A percentile compares a stretch with the other conserved stretches of the same genome.
These are phyloP conservation scores for Steromphala cineraria DNA, from an alignment of 2,888 invertebrate genomes.

Conservation along the genomic window DNA sequence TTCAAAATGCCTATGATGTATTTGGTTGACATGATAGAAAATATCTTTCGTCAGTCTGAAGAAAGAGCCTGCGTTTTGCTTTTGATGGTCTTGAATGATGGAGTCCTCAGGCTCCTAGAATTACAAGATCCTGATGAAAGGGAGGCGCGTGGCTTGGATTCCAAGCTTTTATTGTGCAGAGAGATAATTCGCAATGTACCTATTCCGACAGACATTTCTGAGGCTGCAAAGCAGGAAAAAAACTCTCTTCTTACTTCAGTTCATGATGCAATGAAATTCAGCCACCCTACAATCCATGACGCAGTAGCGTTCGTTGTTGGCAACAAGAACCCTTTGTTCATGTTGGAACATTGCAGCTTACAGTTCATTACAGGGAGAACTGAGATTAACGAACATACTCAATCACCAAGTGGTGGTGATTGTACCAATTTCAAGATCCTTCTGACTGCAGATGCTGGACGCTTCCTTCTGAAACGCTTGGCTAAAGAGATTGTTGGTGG, in stretches of 20 bases:
- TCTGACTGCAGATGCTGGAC: neutral
- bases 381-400: neutral
- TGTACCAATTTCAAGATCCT: neutral
- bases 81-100: neutral
- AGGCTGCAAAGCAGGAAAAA: neutral
- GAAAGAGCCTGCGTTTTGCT: neutral
- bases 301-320: neutral
- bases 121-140: neutral
- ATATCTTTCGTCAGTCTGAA: neutral
- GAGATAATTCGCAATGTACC: neutral
- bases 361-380: neutral
- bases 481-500: neutral
- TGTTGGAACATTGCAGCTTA: neutral
- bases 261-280: neutral
- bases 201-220: no score
- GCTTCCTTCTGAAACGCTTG: neutral
- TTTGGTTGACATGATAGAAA: neutral
- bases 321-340: neutral
- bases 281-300: conserved; percentile 1
- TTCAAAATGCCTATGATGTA: neutral
- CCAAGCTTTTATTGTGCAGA: no score
- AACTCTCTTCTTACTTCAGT: neutral
- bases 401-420: conserved; percentile 4
- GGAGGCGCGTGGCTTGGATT: neutral
- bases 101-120: neutral